Evolutionary conservation across 2,113 vertebrate species (phyloP).

Genomic region (Anoplopoma fimbria): DNA sequence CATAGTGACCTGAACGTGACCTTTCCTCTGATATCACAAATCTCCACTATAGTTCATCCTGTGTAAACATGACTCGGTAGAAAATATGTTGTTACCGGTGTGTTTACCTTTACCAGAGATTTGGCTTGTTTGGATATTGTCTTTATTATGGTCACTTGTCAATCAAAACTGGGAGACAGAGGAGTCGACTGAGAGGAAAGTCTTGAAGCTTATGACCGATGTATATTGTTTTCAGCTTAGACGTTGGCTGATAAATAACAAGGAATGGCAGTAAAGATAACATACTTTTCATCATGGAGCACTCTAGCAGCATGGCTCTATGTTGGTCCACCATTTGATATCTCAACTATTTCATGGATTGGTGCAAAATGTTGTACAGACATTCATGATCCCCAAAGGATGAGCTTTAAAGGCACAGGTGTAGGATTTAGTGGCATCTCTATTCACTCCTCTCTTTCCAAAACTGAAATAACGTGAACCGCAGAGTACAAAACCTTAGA

Average conservation of each 20-base stretch:
- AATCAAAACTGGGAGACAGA: not conserved
- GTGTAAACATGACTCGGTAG: slow-evolving; percentile 27
- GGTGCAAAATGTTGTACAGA: not conserved
- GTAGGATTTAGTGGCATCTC: too few species aligned
- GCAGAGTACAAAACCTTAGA: too few species aligned
- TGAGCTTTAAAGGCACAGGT: not conserved
- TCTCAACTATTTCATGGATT: too few species aligned
- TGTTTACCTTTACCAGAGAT: not conserved
- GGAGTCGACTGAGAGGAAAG: not conserved
- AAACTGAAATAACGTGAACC: too few species aligned
- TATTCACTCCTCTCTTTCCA: too few species aligned
- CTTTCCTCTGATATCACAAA: slow-evolving; percentile 24
- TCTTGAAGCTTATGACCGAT: not conserved
- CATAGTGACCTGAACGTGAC: slow-evolving; percentile 61
- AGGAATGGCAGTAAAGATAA: not conserved
- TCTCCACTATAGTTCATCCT: not conserved
- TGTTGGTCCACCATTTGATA: not conserved
- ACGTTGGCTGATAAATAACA: not conserved
- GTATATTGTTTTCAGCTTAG: not conserved
- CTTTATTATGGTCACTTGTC: not conserved
- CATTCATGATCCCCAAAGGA: not conserved
- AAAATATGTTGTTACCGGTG: not conserved
- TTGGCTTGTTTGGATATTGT: not conserved
- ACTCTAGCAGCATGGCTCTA: not conserved
- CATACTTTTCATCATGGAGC: not conserved